phyloP scores from a whole-genome alignment of 2,888 invertebrate species.

The Melinaea menophilus region DNA sequence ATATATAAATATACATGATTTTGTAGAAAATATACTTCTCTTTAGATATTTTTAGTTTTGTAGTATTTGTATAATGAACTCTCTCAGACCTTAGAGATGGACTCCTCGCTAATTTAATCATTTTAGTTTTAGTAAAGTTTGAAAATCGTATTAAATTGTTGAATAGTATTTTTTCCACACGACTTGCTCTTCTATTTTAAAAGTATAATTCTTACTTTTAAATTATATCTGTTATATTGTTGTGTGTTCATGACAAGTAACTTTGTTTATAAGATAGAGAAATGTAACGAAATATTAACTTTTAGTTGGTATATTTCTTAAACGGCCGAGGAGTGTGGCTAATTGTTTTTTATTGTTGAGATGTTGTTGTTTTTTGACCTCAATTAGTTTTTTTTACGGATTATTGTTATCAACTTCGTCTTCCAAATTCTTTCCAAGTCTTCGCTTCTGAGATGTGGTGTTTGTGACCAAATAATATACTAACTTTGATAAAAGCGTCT shows the following conservation, averaged over 20 bases:
- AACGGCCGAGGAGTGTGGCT: too few species aligned
- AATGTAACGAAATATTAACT: too few species aligned
- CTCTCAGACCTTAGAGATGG: background rate
- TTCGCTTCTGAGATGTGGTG: constrained; percentile 53
- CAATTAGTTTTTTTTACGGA: constrained; percentile 4
- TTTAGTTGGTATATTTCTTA: too few species aligned
- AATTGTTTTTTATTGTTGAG: background rate
- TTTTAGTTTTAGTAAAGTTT: too few species aligned
- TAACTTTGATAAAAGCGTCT: constrained; percentile 42
- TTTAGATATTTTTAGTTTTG: constrained; percentile 7
- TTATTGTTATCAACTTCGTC: constrained; percentile 26
- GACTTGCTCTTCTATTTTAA: too few species aligned
- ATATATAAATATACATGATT: too few species aligned
- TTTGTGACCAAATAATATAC: constrained; percentile 62
- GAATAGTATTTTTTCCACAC: too few species aligned
- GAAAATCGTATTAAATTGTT: too few species aligned
- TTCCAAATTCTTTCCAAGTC: constrained; percentile 28
- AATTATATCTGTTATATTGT: too few species aligned
- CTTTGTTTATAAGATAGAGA: too few species aligned
- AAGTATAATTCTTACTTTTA: too few species aligned
- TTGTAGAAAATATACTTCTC: constrained; percentile 8
- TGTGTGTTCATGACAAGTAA: too few species aligned
- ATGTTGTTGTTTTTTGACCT: background rate
- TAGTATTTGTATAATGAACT: constrained; percentile 3
- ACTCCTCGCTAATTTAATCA: background rate